Evolutionary conservation across 2,113 vertebrate species (phyloP).

Genomic region (Phalacrocorax carbo): DNA sequence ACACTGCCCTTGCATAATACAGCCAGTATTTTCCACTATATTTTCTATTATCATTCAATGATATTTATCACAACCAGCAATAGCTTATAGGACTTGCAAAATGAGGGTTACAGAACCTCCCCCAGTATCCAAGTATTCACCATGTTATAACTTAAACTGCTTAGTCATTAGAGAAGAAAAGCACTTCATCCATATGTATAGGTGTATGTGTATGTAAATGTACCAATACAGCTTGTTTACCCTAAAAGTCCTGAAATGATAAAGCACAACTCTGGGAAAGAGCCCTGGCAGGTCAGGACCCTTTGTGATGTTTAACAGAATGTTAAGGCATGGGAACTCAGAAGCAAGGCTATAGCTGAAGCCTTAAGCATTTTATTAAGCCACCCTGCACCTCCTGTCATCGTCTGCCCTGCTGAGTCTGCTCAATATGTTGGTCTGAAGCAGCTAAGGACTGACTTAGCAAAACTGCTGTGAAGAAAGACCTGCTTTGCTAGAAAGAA

Average conservation of each 20-base stretch:
- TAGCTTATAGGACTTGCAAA: not conserved
- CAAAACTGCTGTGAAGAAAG: not conserved
- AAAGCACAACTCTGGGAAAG: not conserved
- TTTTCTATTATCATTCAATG: not conserved
- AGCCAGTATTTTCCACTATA: not conserved
- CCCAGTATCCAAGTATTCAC: not conserved
- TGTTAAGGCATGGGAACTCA: not conserved
- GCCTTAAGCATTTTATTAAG: not conserved
- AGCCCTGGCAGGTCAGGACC: not conserved
- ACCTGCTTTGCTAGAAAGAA: not conserved
- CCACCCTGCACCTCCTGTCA: not conserved
- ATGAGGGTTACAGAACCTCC: not conserved
- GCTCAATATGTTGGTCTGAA: not conserved
- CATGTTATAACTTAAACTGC: not conserved
- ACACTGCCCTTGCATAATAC: rapidly evolving
- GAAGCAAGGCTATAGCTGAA: not conserved
- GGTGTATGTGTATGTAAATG: too few relatives aligned
- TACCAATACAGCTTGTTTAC: not conserved
- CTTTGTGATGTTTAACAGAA: not conserved
- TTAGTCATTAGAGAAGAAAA: not conserved
- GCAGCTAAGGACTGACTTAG: not conserved
- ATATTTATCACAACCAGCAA: not conserved
- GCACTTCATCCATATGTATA: not conserved
- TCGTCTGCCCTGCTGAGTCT: not conserved
- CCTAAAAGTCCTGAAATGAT: not conserved